Evolutionary conservation across 2,888 invertebrate genomes (phyloP), one percentile per base, ranked within the genome.

Genomic region (Marronus borbonicus): DNA sequence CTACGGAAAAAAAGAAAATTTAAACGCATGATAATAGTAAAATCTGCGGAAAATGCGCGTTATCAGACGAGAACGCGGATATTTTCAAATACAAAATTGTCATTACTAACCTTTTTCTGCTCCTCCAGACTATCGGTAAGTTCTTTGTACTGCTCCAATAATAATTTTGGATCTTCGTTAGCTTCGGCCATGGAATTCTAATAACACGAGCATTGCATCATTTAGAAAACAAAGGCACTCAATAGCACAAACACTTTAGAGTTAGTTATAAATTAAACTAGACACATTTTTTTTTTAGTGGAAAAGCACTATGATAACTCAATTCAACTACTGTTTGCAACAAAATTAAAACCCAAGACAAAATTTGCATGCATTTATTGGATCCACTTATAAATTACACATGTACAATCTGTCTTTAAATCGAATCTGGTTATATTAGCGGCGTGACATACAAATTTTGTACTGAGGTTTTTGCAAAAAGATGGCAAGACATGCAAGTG

Each of bases 91-190:
- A 44, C 44, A 65, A 31, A 52, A 76, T 52, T 52, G 17, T 24
- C 17, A 31, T 17, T 52, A 81, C 83, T 82, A 83, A 88, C 89
- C 86, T 88, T 85, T 72, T 88, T 85, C 84, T 89, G 87, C 31
- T 85, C 85, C 80, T 88, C 88, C 81, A 89, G 81, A 81, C 88
- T 87, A 62, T 82, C 80, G 1, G 85, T 84, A 58, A 87, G 83
- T 79, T 83, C 81, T 82, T 87, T 87, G 82, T 87, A 87, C 52
- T 87, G 86, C 78, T 87, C 87, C 44, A 85, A 81, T 65, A 86
- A 81, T 76, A 85, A 84, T 79, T 80, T 76, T 62, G 83, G 84
- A 76, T 85, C 84, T 80, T 84, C 82, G 80, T 84, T 81, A 80
- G 85, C 80, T 83, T 86, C 84, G 78, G 83, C 84, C 84, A 84